Percentiles rank a stretch among this genome's conserved stretches.
Evolutionary conservation across 1,140 invertebrate species (phyloP).

Genomic region (Tetraneura akinire): DNA sequence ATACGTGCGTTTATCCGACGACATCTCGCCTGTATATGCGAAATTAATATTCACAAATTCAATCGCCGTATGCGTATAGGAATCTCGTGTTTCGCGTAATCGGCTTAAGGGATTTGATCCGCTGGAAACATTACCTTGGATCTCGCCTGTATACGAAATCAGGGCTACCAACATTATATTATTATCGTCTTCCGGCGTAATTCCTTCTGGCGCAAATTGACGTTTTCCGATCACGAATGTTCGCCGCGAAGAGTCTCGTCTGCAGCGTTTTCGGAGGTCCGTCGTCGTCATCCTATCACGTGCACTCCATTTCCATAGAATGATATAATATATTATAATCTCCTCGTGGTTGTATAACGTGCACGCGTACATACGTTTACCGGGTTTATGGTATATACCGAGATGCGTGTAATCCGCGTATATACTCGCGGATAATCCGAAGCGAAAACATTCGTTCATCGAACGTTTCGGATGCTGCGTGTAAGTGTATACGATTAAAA

Average conservation of each 20-base stretch:
- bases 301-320: too few species aligned
- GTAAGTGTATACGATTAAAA: too few species aligned
- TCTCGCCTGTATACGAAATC: too few species aligned
- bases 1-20: not conserved
- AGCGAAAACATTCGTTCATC: too few species aligned
- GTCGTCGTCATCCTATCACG: not conserved
- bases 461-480: too few species aligned
- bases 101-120: slow-evolving; percentile 16
- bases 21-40: not conserved
- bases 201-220: not conserved
- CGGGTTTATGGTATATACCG: too few species aligned
- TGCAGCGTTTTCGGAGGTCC: not conserved
- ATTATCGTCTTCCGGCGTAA: not conserved
- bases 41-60: slow-evolving; percentile 25
- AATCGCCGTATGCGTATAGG: not conserved
- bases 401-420: too few species aligned
- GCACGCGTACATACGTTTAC: too few species aligned
- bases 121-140: not conserved
- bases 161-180: not conserved
- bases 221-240: not conserved
- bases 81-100: not conserved
- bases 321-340: too few species aligned
- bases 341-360: too few species aligned
- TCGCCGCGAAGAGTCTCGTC: not conserved
- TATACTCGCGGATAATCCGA: too few species aligned